These are phyloP conservation scores for Pipistrellus pipistrellus DNA, from an alignment of 2,797 vertebrate species.

Conservation along the genomic window DNA sequence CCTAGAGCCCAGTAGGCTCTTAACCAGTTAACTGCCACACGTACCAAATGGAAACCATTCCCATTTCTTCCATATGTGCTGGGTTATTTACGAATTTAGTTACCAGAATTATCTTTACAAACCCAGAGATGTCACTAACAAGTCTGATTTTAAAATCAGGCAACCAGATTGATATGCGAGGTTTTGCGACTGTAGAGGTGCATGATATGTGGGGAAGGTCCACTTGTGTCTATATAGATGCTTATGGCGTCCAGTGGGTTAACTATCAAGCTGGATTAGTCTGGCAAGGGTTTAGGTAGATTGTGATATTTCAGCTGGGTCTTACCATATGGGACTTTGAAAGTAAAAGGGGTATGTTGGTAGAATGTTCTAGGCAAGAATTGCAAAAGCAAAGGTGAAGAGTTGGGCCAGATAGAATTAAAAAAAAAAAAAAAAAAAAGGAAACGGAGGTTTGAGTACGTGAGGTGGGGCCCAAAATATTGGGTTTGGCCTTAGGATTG, in stretches of 20 bases:
- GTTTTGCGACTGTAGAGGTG: no score
- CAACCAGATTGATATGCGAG: no score
- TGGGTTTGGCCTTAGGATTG: neutral
- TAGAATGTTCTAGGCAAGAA: neutral
- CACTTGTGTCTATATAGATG: no score
- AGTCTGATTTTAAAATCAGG: no score
- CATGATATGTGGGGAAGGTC: no score
- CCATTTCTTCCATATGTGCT: no score
- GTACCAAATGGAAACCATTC: no score
- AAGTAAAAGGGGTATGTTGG: neutral
- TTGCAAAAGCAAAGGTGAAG: neutral
- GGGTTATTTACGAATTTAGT: no score
- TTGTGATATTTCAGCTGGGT: neutral
- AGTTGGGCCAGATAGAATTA: neutral
- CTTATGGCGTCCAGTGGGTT: no score
- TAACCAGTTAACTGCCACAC: neutral
- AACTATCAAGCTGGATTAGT: neutral
- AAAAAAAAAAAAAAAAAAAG: neutral
- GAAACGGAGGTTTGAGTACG: neutral
- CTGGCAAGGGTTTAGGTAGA: neutral
- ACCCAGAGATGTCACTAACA: no score
- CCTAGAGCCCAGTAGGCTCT: neutral
- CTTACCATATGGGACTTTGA: conserved; percentile 13
- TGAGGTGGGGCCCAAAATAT: neutral
- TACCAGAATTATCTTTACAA: no score